These are phyloP conservation scores for Drosophila siamana DNA, from an alignment of 2,888 invertebrate species.

Conservation along the genomic window DNA sequence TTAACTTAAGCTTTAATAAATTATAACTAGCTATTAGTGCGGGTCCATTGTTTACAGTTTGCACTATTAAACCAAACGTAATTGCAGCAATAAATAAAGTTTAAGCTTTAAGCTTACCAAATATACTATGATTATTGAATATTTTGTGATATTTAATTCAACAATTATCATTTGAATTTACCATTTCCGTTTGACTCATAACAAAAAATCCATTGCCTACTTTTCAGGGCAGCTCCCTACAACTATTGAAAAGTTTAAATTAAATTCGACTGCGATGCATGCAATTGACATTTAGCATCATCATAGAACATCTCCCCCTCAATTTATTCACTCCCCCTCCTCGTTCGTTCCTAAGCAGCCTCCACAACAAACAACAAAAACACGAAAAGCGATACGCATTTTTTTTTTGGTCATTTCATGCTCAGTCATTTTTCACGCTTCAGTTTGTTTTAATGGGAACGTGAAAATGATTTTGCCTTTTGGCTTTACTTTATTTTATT, in stretches of 20 bases:
- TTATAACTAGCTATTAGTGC: conserved; percentile 30
- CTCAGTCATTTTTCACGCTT: conserved; percentile 73
- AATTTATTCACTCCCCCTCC: neutral
- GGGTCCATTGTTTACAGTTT: conserved; percentile 1
- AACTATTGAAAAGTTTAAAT: conserved; percentile 2
- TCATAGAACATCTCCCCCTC: neutral
- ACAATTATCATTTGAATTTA: neutral
- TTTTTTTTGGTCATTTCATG: conserved; percentile 82
- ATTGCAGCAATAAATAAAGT: neutral
- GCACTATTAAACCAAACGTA: neutral
- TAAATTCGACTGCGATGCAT: conserved; percentile 1
- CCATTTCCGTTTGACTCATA: neutral
- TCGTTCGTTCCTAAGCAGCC: neutral
- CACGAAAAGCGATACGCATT: conserved; percentile 5
- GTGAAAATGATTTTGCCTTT: conserved; percentile 65
- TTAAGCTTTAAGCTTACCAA: neutral
- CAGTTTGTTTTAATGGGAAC: conserved; percentile 57
- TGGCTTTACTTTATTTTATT: conserved; percentile 21
- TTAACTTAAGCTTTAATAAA: conserved; percentile 49
- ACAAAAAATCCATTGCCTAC: conserved; percentile 18
- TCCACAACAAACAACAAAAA: conserved; percentile 25
- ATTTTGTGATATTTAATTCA: neutral
- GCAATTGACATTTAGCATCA: conserved; percentile 17
- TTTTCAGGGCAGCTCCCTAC: conserved; percentile 5
- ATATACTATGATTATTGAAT: neutral